Base-by-base conservation (phyloP, 2,797 vertebrate genomes). In the Anguilla marmorata region DNA sequence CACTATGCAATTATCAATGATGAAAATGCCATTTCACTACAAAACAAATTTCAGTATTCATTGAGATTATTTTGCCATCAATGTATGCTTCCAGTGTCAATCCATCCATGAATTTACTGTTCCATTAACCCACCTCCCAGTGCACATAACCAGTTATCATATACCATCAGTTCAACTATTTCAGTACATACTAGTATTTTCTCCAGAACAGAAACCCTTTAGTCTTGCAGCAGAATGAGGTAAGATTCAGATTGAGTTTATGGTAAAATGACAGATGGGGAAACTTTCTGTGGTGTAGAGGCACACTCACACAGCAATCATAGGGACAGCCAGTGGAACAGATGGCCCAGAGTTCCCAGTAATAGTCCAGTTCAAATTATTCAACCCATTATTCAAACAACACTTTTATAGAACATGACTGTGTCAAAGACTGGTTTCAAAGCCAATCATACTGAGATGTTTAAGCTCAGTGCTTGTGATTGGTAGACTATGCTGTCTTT, bases 221-320 rank as follows among this genome's bases (percentile, higher is more conserved):
- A 50, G 41, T 50, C 79, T 50, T 48, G 50, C 19, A 24, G 45
- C 24, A 50, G 41, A 50, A 48, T 12, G 21, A 24, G 45, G 2
- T 50, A 82, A 82, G 45, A n/a, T 24, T 82, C 21, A 48, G 8
- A n/a, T 50, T n/a, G 79, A 50, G 45, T n/a, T 2, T 48, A n/a
- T n/a, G 14, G 79, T 50, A 82, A 50, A 82, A 82, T 48, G 79
- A 82, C 79, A 82, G 79, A 48, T 82, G 79, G 79, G 74, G 9
- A 82, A 82, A 82, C 45, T 48, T 82, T 82, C 41, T 48, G 19
- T 50, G 79, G 8, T 21, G 41, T 48, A 80, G 76, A 76, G 52
- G 52, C 52, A 74, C 30, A 30, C 69, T 74, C 69, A 76, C 37
- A 76, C 19, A n/a, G 30, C 3, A n/a, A 76, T 33, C 27, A 76